Evolutionary conservation across 2,888 invertebrate genomes (phyloP), one percentile per base, ranked within the genome.

Genomic region (Nomada goodeniana): DNA sequence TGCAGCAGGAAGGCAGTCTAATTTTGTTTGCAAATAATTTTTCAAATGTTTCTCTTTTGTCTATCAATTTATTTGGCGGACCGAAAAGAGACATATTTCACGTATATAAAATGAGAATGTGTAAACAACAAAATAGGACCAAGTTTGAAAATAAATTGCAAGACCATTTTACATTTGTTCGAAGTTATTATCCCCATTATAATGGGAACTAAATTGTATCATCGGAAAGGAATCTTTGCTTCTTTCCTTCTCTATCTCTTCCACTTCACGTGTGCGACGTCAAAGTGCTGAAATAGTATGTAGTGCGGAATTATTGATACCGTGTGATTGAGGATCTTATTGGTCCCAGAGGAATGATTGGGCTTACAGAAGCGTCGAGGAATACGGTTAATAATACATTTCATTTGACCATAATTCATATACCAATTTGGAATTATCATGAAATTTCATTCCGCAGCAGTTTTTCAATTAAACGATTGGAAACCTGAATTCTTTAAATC

Each of bases 291-390:
- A 23, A 61, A 71, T 61, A 61, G 23, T 52, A 20, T 5, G 36
- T 60, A n/a, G 36, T n/a, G 3, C 18, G 15, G n/a, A 69, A 69
- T 59, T 69, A 69, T 69, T 47, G 29, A 69, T 69, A 59, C 26
- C 9, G 44, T 44, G 44, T 57, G 44, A 44, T 63, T 44, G 44
- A 15, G 15, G 20, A 65, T 29, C 50, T 65, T 65, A 64, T 64
- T 15, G 29, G 18, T 10, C 15, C 20, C 50, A 5, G 20, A 15
- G 29, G 36, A 60, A 70, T 47, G 5, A 60, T 36, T 36, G 29
- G 60, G 15, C 10, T 60, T 4, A 20, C 20, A 5, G 26, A 29
- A 50, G 20, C 47, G 15, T 50, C 11, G 23, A 50, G 2, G 44
- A 60, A 36, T 18, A 18, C 20, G 36, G 20, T 10, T 60, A 44